Conservation (phyloP, 2,888 invertebrate species). For the Morpho helenor region DNA sequence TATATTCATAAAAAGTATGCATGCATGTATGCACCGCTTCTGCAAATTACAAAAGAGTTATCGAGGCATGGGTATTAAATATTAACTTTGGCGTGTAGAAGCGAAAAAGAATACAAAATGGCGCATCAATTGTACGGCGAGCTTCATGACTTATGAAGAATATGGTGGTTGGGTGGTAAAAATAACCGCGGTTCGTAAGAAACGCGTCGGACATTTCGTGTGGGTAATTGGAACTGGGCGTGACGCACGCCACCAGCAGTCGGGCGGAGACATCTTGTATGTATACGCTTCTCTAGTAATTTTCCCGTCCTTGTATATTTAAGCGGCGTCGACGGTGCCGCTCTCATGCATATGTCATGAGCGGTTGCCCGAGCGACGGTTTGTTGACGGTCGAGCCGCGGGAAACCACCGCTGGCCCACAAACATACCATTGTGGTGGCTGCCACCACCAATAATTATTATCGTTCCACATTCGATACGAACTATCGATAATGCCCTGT, state of each 20-base stretch:
- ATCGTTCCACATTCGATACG: constrained; percentile 71
- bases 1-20: neutral
- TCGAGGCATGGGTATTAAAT: constrained; percentile 21
- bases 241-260: constrained; percentile 33
- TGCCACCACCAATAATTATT: constrained; percentile 63
- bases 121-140: constrained; percentile 52
- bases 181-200: constrained; percentile 56
- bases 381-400: constrained; percentile 73
- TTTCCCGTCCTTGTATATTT: constrained; percentile 73
- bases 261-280: constrained; percentile 48
- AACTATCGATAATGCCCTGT: constrained; percentile 55
- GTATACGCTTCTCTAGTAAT: constrained; percentile 71
- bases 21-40: neutral
- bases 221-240: constrained; percentile 36
- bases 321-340: constrained; percentile 60
- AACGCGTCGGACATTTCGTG: constrained; percentile 63
- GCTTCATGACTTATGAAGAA: constrained; percentile 68
- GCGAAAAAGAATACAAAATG: constrained; percentile 58
- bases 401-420: constrained; percentile 62
- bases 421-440: constrained; percentile 31
- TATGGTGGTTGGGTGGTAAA: constrained; percentile 50
- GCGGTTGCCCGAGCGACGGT: constrained; percentile 74
- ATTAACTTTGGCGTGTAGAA: constrained; percentile 42
- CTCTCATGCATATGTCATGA: constrained; percentile 79
- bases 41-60: neutral